Percentiles rank a stretch among this genome's conserved stretches.
phyloP scores from a whole-genome alignment of 2,888 invertebrate species.

The Polia nebulosa region DNA sequence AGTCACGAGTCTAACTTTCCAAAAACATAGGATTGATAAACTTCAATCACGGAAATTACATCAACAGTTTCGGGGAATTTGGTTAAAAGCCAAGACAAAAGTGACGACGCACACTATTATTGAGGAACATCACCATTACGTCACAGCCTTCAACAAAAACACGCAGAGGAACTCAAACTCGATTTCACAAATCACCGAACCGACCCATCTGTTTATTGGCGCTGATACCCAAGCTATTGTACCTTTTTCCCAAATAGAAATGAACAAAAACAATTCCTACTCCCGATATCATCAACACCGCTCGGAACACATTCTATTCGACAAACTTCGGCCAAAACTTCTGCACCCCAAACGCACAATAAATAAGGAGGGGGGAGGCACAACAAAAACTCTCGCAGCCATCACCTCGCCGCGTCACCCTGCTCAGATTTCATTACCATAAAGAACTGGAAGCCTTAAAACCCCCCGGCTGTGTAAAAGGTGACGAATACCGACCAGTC shows the following conservation, averaged over 20 bases:
- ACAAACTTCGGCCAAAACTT: constrained; percentile 81
- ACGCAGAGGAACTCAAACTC: constrained; percentile 55
- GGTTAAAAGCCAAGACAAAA: neutral
- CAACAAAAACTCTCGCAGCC: constrained; percentile 90
- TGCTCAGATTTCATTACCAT: constrained; percentile 91
- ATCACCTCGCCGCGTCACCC: constrained; percentile 90
- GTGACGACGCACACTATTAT: constrained; percentile 17
- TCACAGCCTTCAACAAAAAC: constrained; percentile 58
- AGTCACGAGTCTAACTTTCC: too few relatives aligned
- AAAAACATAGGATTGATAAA: too few relatives aligned
- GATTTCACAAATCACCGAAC: constrained; percentile 68
- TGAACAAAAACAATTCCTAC: constrained; percentile 77
- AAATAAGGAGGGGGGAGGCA: constrained; percentile 88
- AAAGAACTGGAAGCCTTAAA: constrained; percentile 91
- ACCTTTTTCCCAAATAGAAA: constrained; percentile 75
- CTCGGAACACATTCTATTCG: constrained; percentile 86
- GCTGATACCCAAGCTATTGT: constrained; percentile 65
- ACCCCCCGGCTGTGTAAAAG: constrained; percentile 90
- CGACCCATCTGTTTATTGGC: constrained; percentile 67
- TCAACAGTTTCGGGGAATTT: too few relatives aligned
- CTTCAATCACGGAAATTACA: neutral
- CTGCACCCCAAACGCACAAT: constrained; percentile 89
- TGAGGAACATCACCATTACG: constrained; percentile 41
- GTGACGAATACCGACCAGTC: constrained; percentile 84
- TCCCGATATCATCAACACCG: constrained; percentile 82